Base-by-base conservation (phyloP, 2,113 vertebrate genomes). In the Cervus canadensis region DNA sequence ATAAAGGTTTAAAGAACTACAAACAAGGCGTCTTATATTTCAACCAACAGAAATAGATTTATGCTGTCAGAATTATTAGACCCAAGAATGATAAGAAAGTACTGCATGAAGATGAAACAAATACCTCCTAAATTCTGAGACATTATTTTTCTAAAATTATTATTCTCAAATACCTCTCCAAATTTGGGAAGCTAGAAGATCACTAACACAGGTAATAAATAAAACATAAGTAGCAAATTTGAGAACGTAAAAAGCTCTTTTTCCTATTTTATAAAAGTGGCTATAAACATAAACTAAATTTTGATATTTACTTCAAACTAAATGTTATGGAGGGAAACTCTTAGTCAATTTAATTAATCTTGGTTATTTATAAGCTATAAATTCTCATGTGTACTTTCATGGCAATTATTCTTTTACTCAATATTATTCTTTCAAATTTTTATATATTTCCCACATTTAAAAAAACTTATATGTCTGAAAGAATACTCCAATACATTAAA, bases 401-500 rank as follows among this genome's bases (percentile, higher is more conserved):
- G 79, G 59, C 30, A 76, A 86, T n/a, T 74, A 12, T 6, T 40
- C 43, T 83, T 30, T 79, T 78, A 59, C 12, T 94, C 74, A 95
- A 60, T 28, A 16, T 45, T 86, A 23, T 96, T 91, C 15, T 94
- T 71, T 76, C 57, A 6, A 59, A 54, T 82, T 93, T 67, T 33
- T 56, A 43, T 33, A 60, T 60, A 89, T 36, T 74, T 2, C 0
- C 16, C 36, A 87, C 2, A 52, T 71, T 79, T 87, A 25, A 82
- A 91, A 94, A 93, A 96, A 64, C 17, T n/a, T 62, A 57, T 25
- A 93, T 95, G 26, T 96, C 28, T 90, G 50, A 95, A 76, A 91
- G 30, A 94, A 60, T 6, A 78, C 9, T 79, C 21, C 7, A 92
- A 60, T 52, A 54, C 5, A 71, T 67, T 43, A 74, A 74, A 78